Evolutionary conservation across 2,888 invertebrate species (phyloP).

Genomic region (Pterostichus madidus): DNA sequence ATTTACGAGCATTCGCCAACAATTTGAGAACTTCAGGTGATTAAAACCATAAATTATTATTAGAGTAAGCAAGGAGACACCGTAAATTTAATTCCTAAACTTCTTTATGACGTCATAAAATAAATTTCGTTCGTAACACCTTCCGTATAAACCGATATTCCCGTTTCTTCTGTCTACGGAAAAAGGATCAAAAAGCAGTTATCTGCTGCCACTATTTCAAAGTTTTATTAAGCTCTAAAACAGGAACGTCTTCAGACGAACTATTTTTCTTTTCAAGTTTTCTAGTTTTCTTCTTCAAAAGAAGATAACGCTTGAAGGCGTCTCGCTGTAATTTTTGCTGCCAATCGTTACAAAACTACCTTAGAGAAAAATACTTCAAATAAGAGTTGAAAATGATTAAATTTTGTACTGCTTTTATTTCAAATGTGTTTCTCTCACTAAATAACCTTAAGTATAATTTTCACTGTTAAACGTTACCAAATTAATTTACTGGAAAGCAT

Average conservation of each 20-base stretch:
- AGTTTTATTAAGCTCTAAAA: slow-evolving; percentile 45
- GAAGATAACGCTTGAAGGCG: too few species aligned
- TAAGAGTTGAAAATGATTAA: too few species aligned
- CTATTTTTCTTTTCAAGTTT: slow-evolving; percentile 10
- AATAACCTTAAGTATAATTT: too few species aligned
- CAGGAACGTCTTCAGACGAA: slow-evolving; percentile 4
- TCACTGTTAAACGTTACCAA: too few species aligned
- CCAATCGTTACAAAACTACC: too few species aligned
- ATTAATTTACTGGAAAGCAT: too few species aligned
- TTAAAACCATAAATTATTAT: slow-evolving; percentile 37
- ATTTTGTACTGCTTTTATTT: too few species aligned
- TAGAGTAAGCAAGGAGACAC: slow-evolving; percentile 3
- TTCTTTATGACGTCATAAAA: slow-evolving; percentile 39
- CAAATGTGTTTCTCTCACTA: too few species aligned
- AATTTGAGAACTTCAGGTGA: neutral
- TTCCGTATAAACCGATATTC: slow-evolving; percentile 2
- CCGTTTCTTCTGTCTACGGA: slow-evolving; percentile 21
- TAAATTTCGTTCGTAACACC: slow-evolving; percentile 48
- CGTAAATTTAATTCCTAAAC: slow-evolving; percentile 50
- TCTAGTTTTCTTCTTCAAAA: too few species aligned
- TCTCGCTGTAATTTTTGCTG: too few species aligned
- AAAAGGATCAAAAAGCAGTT: slow-evolving; percentile 43
- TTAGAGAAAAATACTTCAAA: too few species aligned
- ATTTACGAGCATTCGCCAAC: neutral
- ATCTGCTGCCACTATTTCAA: slow-evolving; percentile 36